Evolutionary conservation across 2,113 vertebrate species (phyloP).

Genomic region (Arenaria interpres): DNA sequence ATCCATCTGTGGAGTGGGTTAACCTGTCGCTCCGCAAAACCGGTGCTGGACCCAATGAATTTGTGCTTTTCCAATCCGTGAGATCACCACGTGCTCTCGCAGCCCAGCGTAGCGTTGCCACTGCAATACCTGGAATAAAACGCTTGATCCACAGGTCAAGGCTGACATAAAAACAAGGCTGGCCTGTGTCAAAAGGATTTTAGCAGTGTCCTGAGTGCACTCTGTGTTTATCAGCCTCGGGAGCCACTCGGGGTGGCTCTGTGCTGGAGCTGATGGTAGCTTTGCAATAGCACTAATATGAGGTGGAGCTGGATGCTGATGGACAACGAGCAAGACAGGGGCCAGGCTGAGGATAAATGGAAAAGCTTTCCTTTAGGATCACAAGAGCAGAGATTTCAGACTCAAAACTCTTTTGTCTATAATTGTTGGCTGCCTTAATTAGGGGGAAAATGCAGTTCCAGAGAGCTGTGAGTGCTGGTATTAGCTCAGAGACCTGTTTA

Average conservation of each 20-base stretch:
- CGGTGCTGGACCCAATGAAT: not conserved
- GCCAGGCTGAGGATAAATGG: not conserved
- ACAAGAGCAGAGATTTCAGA: not conserved
- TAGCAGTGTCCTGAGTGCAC: not conserved
- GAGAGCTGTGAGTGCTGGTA: not conserved
- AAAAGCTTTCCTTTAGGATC: not conserved
- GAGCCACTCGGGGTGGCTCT: rapidly evolving
- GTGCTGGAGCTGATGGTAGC: not conserved
- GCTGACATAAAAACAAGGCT: not conserved
- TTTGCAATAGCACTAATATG: not conserved
- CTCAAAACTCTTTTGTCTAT: not conserved
- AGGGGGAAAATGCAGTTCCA: not conserved
- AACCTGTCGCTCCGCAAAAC: not conserved
- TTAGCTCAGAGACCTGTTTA: not conserved
- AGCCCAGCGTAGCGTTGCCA: not conserved
- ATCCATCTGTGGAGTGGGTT: not conserved
- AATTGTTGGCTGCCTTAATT: not conserved
- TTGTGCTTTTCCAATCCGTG: not conserved
- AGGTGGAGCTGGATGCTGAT: not conserved
- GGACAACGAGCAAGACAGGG: not conserved
- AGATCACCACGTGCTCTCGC: not conserved
- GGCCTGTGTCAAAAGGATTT: not conserved
- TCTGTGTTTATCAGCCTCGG: not conserved
- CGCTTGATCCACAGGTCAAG: not conserved
- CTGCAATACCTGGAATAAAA: not conserved